Evolutionary conservation across 2,888 invertebrate species (phyloP).

Genomic region (Carabus problematicus): DNA sequence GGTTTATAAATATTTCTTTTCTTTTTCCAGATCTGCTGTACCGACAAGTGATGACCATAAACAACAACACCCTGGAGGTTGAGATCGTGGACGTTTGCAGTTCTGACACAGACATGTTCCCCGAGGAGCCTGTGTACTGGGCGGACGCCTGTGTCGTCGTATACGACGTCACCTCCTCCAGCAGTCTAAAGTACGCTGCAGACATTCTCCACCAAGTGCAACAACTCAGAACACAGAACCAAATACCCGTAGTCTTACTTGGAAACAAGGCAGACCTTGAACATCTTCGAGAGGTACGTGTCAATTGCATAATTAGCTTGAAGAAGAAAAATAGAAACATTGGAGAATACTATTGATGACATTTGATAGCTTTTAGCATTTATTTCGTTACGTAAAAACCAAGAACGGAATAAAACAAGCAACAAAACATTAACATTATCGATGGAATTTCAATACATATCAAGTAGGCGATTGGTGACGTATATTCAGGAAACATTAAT

Average conservation of each 20-base stretch:
- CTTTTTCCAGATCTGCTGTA: slow-evolving; percentile 75
- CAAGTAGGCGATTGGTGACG: too few relatives aligned
- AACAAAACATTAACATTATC: too few relatives aligned
- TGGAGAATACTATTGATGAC: not conserved
- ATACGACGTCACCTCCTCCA: slow-evolving; percentile 77
- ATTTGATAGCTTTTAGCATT: not conserved
- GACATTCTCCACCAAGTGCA: slow-evolving; percentile 68
- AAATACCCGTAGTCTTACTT: slow-evolving; percentile 70
- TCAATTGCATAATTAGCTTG: not conserved
- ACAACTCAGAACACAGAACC: slow-evolving; percentile 60
- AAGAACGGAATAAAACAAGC: too few relatives aligned
- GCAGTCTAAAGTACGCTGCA: slow-evolving; percentile 73
- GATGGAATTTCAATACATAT: too few relatives aligned
- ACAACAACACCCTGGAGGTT: slow-evolving; percentile 74
- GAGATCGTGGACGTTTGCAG: slow-evolving; percentile 83
- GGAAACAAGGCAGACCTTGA: slow-evolving; percentile 84
- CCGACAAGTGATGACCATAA: slow-evolving; percentile 75
- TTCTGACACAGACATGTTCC: slow-evolving; percentile 63
- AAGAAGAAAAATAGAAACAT: not conserved
- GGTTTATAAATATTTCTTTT: slow-evolving; percentile 42
- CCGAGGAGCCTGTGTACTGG: slow-evolving; percentile 72
- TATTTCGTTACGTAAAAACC: not conserved
- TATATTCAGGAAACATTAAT: not conserved
- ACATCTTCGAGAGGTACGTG: slow-evolving; percentile 74
- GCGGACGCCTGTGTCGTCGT: slow-evolving; percentile 80